Evolutionary conservation across 2,113 vertebrate genomes (phyloP).

Genomic region (Lepus americanus): DNA sequence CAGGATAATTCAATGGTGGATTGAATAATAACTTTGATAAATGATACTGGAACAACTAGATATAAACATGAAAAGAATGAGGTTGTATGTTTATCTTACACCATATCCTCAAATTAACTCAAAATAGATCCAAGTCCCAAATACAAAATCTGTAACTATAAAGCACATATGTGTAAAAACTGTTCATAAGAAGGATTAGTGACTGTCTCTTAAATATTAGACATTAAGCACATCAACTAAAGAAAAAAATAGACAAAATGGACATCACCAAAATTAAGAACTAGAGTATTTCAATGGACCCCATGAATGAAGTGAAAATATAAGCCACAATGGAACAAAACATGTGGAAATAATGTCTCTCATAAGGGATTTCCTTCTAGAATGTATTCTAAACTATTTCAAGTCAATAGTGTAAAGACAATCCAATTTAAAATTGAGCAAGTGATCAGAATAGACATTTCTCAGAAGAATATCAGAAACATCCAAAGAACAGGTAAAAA

Average conservation of each 20-base stretch:
- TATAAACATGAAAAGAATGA: not conserved
- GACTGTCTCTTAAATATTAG: not conserved
- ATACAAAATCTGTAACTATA: not conserved
- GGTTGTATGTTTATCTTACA: not conserved
- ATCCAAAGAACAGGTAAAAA: not conserved
- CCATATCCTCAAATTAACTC: not conserved
- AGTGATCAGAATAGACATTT: not conserved
- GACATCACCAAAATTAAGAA: not conserved
- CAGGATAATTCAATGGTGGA: not conserved
- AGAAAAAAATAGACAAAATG: not conserved
- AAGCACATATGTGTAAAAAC: not conserved
- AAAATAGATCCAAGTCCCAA: not conserved
- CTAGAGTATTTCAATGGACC: not conserved
- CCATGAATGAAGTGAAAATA: not conserved
- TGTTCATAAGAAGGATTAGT: not conserved
- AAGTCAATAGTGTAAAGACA: not conserved
- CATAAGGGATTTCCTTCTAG: not conserved
- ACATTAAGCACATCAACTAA: not conserved
- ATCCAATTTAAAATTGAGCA: not conserved
- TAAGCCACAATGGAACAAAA: not conserved
- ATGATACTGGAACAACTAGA: not conserved
- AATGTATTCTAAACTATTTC: not conserved
- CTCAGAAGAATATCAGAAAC: not conserved
- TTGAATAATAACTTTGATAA: not conserved
- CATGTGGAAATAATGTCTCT: not conserved